These are phyloP conservation scores for Notothenia rossii DNA, from an alignment of 2,113 vertebrate species.

Conservation along the genomic window DNA sequence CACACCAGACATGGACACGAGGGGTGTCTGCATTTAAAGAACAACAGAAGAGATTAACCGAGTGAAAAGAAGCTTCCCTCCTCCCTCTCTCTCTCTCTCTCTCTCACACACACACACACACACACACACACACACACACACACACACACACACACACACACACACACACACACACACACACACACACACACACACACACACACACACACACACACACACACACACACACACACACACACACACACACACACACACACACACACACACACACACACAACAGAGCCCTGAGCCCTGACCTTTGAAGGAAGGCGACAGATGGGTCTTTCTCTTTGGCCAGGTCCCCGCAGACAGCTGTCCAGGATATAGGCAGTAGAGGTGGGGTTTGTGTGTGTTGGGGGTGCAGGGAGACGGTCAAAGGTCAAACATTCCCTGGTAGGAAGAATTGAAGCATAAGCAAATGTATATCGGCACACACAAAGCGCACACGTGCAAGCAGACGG, in stretches of 20 bases:
- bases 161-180: no score
- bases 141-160: background rate
- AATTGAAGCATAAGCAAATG: conserved; percentile 50
- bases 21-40: conserved; percentile 71
- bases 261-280: conserved; percentile 52
- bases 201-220: background rate
- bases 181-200: no score
- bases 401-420: conserved; percentile 69
- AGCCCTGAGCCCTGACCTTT: conserved; percentile 62
- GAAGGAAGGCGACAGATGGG: conserved; percentile 85
- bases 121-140: conserved; percentile 48
- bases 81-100: conserved; percentile 8
- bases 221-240: conserved; percentile 24
- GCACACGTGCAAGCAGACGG: conserved; percentile 46
- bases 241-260: conserved; percentile 42
- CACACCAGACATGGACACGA: conserved; percentile 50
- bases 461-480: conserved; percentile 47
- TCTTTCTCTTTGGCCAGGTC: conserved; percentile 76
- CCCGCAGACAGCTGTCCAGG: conserved; percentile 81
- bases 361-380: conserved; percentile 50
- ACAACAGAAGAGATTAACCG: conserved; percentile 70
- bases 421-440: conserved; percentile 72
- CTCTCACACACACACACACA: conserved; percentile 21
- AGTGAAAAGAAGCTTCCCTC: conserved; percentile 67
- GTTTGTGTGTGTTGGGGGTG: conserved; percentile 18